Conservation (phyloP, 2,113 vertebrate species). For the Xenopus borealis region DNA sequence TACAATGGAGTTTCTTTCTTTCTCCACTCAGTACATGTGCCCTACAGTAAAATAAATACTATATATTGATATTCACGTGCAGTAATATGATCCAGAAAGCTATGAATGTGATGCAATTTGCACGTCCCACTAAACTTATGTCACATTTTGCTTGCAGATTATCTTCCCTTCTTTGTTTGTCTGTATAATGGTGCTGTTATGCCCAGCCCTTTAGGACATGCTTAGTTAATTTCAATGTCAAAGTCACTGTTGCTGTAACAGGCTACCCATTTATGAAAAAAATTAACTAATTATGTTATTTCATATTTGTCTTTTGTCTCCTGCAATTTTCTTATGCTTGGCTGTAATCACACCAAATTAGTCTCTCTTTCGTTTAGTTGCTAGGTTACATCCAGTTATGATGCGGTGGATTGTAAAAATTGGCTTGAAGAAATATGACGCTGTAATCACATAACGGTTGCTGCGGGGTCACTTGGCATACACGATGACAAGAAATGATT, state of each 20-base stretch:
- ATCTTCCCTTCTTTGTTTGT: constrained; percentile 15
- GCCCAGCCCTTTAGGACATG: constrained; percentile 12
- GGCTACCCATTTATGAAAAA: constrained; percentile 8
- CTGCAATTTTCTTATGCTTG: constrained; percentile 31
- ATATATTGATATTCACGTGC: too few species aligned
- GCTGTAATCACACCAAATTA: constrained; percentile 23
- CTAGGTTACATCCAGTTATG: constrained; percentile 38
- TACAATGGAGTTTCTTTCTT: too few species aligned
- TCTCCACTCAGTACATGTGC: too few species aligned
- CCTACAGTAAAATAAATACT: too few species aligned
- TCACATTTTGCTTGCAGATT: constrained; percentile 15
- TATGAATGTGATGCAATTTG: neutral
- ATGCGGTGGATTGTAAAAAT: constrained; percentile 20
- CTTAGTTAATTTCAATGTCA: constrained; percentile 23
- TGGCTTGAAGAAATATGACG: constrained; percentile 33
- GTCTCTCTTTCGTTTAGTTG: constrained; percentile 36
- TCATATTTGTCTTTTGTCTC: constrained; percentile 20
- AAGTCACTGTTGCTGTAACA: constrained; percentile 1
- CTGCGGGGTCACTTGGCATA: constrained; percentile 35
- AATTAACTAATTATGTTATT: constrained; percentile 27
- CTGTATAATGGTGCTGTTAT: constrained; percentile 33
- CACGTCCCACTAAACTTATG: constrained; percentile 19
- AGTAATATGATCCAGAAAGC: neutral
- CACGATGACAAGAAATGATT: constrained; percentile 23
- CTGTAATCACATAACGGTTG: constrained; percentile 33